Evolutionary conservation across 2,888 invertebrate species (phyloP), one percentile per base, ranked within the genome.

Genomic region (Ecliptopera silaceata): DNA sequence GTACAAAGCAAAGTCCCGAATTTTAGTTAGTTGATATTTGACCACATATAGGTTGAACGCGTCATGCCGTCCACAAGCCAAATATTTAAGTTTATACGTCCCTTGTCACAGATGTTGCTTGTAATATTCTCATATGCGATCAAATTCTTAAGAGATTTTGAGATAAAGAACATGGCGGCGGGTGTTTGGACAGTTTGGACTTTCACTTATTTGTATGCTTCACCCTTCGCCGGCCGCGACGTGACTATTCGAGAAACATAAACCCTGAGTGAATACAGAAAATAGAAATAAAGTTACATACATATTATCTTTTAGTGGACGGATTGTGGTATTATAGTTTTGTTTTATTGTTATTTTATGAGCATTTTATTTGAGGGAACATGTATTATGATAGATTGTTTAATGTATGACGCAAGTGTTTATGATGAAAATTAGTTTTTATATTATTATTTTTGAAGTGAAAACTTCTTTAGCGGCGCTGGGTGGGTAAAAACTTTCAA

Each of bases 161-260:
- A 89, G 87, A 90, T 90, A 91, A 90, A 91, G 89, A 85, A 90
- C 82, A 84, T 77, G 85, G 85, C 82, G 86, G 71, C 83, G 88
- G 86, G 82, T 85, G 88, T 85, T 83, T 76, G 84, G 84, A 77
- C 77, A 84, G 81, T 82, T 88, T 83, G 89, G 90, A 90, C 90
- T 86, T 86, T 84, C 86, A 84, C 89, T 88, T 90, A 91, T 91
- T 91, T 90, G 90, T 91, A 91, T 91, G 89, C 91, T 79, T 82
- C 78, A 85, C 88, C 90, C 88, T 84, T 79, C 86, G 84, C 81
- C 75, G 82, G 84, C 80, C 87, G 79, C 79, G 75, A 90, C 90
- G 91, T 90, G 91, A 89, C 91, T 89, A 91, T 91, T 90, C 89
- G 89, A 89, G 89, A 90, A 88, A 91, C 88, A 90, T 91, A 91